Conservation (phyloP, 2,113 vertebrate genomes). For the Electrona antarctica region DNA sequence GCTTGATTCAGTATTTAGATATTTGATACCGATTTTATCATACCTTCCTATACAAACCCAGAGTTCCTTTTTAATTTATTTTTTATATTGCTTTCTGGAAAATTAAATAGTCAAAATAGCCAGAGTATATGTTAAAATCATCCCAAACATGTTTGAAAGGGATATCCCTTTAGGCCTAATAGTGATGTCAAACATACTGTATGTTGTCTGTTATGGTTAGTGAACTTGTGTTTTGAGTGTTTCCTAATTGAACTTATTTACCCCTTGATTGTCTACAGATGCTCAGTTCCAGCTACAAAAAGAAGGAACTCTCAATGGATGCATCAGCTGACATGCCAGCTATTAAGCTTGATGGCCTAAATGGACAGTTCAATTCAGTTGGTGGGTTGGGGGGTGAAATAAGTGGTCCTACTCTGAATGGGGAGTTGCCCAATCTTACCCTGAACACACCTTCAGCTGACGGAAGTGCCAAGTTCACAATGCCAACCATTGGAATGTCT, state of each 20-base stretch:
- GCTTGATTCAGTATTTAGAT: no score
- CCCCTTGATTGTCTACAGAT: conserved; percentile 52
- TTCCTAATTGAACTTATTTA: conserved; percentile 4
- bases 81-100: no score
- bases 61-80: no score
- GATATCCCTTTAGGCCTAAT: no score
- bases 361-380: conserved; percentile 50
- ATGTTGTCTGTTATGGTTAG: no score
- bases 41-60: no score
- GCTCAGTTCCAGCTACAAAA: conserved; percentile 34
- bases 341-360: conserved; percentile 46
- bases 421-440: conserved; percentile 56
- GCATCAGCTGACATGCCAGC: conserved; percentile 44
- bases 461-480: conserved; percentile 41
- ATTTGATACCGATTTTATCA: no score
- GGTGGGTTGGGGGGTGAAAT: conserved; percentile 40
- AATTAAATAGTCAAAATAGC: no score
- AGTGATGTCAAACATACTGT: no score
- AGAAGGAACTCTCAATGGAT: conserved; percentile 39
- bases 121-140: no score
- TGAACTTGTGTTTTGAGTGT: neutral
- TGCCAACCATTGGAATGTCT: conserved; percentile 52
- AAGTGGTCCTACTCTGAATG: conserved; percentile 48
- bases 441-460: conserved; percentile 38
- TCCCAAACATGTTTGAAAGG: no score